These are phyloP conservation scores for Branchinecta sandiegonensis DNA, from an alignment of 2,888 invertebrate genomes.

Conservation along the genomic window DNA sequence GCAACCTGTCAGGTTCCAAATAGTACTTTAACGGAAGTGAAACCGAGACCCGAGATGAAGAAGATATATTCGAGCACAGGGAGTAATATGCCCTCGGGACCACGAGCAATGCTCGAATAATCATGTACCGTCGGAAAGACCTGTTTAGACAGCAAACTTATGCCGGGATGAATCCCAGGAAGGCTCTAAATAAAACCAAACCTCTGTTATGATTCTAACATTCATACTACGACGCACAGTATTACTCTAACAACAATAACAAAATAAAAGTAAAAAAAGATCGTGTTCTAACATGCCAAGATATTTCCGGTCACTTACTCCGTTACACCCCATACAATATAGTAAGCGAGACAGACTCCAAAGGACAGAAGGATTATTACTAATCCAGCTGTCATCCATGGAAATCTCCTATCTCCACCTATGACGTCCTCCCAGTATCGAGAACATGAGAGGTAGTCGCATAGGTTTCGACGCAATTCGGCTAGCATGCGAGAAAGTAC, in stretches of 20 bases:
- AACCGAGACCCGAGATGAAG: too few relatives aligned
- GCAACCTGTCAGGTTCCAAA: too few relatives aligned
- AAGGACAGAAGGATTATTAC: slow-evolving; percentile 4
- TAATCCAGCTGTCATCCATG: slow-evolving; percentile 8
- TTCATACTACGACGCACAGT: too few relatives aligned
- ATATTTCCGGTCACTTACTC: slow-evolving; percentile 1
- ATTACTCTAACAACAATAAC: background rate
- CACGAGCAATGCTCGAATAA: too few relatives aligned
- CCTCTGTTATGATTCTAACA: too few relatives aligned
- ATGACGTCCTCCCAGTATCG: slow-evolving; percentile 16
- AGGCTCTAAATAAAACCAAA: too few relatives aligned
- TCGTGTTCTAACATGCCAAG: background rate
- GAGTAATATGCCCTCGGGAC: too few relatives aligned
- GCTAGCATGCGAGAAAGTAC: slow-evolving; percentile 10
- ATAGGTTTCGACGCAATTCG: slow-evolving; percentile 12
- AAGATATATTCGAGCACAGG: too few relatives aligned
- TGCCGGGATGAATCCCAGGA: too few relatives aligned
- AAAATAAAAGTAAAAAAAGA: background rate
- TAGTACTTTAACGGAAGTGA: too few relatives aligned
- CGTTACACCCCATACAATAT: slow-evolving; percentile 8
- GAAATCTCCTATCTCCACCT: slow-evolving; percentile 12
- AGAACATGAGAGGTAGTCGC: slow-evolving; percentile 13
- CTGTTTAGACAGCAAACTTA: too few relatives aligned
- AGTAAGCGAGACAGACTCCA: slow-evolving; percentile 15
- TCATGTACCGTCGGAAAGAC: too few relatives aligned